These are phyloP conservation scores for Hybos culiciformis DNA, from an alignment of 2,888 invertebrate species.

Conservation along the genomic window DNA sequence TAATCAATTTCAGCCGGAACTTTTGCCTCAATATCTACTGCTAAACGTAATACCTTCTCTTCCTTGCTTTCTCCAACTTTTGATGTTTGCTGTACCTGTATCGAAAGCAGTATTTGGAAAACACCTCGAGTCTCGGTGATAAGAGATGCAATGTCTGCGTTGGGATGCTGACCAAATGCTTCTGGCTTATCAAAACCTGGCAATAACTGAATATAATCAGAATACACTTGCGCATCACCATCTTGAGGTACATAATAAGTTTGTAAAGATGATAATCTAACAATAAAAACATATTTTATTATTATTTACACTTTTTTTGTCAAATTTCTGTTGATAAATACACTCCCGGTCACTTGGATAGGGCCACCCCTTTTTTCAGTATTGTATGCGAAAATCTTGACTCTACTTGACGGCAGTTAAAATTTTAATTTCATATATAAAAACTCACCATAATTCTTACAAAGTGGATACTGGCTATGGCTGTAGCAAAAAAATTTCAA, in stretches of 20 bases:
- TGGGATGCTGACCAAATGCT: slow-evolving; percentile 79
- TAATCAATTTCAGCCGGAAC: slow-evolving; percentile 63
- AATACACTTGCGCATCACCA: slow-evolving; percentile 65
- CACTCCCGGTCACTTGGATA: too few species aligned
- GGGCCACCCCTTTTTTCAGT: too few species aligned
- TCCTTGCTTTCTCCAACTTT: slow-evolving; percentile 40
- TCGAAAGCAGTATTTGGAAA: slow-evolving; percentile 63
- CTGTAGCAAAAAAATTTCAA: not conserved
- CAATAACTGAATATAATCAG: slow-evolving; percentile 63
- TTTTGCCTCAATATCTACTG: slow-evolving; percentile 56
- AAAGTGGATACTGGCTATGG: too few species aligned
- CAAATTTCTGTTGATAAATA: not conserved
- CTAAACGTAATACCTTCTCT: slow-evolving; percentile 46
- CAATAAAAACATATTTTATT: not conserved
- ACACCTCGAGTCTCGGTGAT: slow-evolving; percentile 65
- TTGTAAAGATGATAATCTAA: slow-evolving; percentile 55
- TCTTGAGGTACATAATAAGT: slow-evolving; percentile 74
- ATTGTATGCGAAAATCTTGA: too few species aligned
- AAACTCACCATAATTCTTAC: too few species aligned
- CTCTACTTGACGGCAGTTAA: too few species aligned
- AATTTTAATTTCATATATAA: too few species aligned
- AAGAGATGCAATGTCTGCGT: slow-evolving; percentile 76
- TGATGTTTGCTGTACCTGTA: slow-evolving; percentile 53
- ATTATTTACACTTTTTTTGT: not conserved
- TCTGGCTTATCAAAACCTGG: slow-evolving; percentile 72